phyloP scores from a whole-genome alignment of 2,888 invertebrate species.

The Limnephilus lunatus region DNA sequence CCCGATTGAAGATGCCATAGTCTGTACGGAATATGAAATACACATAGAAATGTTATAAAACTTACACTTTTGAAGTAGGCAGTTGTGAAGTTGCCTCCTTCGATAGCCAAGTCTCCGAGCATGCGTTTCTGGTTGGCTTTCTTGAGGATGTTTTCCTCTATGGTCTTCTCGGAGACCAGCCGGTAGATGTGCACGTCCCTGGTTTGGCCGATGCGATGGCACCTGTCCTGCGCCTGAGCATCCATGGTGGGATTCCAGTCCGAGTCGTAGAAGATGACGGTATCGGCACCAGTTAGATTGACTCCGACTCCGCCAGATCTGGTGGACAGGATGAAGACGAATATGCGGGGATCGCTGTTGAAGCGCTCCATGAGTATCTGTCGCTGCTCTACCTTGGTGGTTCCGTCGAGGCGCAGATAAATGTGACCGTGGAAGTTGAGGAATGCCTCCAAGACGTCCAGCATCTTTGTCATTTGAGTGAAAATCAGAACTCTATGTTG shows the following conservation, averaged over 20 bases:
- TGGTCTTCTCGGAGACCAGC: slow-evolving; percentile 96
- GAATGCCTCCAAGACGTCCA: slow-evolving; percentile 98
- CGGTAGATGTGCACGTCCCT: slow-evolving; percentile 99
- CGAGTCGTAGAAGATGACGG: slow-evolving; percentile 99
- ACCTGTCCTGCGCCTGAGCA: slow-evolving; percentile 96
- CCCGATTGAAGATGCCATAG: too few species aligned
- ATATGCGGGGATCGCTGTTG: slow-evolving; percentile 95
- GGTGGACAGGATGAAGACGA: slow-evolving; percentile 98
- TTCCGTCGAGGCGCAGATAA: slow-evolving; percentile 96
- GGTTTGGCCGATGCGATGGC: slow-evolving; percentile 99
- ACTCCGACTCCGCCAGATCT: slow-evolving; percentile 98
- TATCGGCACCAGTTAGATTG: slow-evolving; percentile 98
- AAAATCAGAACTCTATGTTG: slow-evolving; percentile 96
- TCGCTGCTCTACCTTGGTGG: slow-evolving; percentile 95
- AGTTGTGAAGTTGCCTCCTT: slow-evolving; percentile 98
- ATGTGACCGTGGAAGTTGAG: slow-evolving; percentile 97
- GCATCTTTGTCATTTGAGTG: slow-evolving; percentile 99
- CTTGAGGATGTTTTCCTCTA: slow-evolving; percentile 99
- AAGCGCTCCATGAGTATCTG: slow-evolving; percentile 98
- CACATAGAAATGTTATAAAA: slow-evolving; percentile 61
- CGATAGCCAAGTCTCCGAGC: slow-evolving; percentile 97
- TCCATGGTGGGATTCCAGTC: slow-evolving; percentile 99
- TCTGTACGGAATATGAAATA: neutral
- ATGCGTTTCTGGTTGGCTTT: slow-evolving; percentile 98
- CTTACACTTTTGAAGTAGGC: slow-evolving; percentile 93